These are phyloP conservation scores for Drosophila sechellia DNA, from an alignment of 1,140 invertebrate species.

Conservation along the genomic window DNA sequence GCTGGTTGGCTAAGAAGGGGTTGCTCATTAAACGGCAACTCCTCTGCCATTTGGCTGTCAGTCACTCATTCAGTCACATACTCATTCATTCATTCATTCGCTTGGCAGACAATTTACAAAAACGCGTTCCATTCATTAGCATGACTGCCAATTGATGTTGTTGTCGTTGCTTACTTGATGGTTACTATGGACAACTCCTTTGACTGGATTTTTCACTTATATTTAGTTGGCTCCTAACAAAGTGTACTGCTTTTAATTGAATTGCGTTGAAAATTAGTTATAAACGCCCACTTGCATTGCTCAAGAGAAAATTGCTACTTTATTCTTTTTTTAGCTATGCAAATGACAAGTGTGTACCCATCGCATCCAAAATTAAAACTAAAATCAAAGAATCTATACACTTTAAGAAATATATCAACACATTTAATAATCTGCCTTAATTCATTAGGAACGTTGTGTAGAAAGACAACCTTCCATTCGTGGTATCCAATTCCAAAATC, in stretches of 20 bases:
- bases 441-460: too few relatives aligned
- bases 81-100: slow-evolving; percentile 61
- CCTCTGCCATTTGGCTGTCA: slow-evolving; percentile 75
- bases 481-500: slow-evolving; percentile 28
- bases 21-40: slow-evolving; percentile 64
- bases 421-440: too few relatives aligned
- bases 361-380: too few relatives aligned
- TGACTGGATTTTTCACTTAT: slow-evolving; percentile 33
- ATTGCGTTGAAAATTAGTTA: slow-evolving; percentile 38
- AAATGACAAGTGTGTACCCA: too few relatives aligned
- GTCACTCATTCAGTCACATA: slow-evolving; percentile 68
- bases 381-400: too few relatives aligned
- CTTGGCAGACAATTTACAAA: slow-evolving; percentile 74
- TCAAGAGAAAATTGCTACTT: too few relatives aligned
- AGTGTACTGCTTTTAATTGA: slow-evolving; percentile 57
- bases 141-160: slow-evolving; percentile 47
- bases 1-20: slow-evolving; percentile 13
- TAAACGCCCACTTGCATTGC: background rate
- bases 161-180: slow-evolving; percentile 29
- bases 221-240: slow-evolving; percentile 54
- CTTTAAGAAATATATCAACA: too few relatives aligned
- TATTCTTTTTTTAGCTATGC: background rate
- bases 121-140: slow-evolving; percentile 78
- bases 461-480: background rate
- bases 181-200: slow-evolving; percentile 39